Conservation (phyloP, 1,140 invertebrate genomes). For the Drosophila guanche region DNA sequence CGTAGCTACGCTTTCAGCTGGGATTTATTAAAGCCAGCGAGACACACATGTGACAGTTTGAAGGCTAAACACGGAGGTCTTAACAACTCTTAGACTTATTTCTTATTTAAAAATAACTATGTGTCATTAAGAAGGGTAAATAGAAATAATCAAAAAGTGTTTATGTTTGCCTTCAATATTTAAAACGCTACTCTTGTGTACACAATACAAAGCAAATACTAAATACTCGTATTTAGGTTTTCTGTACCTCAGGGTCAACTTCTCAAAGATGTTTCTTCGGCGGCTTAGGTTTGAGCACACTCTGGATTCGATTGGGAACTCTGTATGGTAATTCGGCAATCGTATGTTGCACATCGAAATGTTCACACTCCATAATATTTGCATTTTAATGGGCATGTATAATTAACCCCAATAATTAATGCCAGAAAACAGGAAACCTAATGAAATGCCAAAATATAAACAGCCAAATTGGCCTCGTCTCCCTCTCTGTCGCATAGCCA, state of each 20-base stretch:
- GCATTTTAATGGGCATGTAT: slow-evolving; percentile 66
- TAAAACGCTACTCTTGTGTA: no score
- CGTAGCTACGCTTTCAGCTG: slow-evolving; percentile 24
- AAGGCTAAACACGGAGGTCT: neutral
- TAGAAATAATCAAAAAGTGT: no score
- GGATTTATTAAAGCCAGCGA: slow-evolving; percentile 32
- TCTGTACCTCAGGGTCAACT: no score
- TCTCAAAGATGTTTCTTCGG: no score
- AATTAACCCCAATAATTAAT: slow-evolving; percentile 63
- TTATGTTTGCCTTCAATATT: no score
- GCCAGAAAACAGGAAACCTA: slow-evolving; percentile 44
- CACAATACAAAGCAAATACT: no score
- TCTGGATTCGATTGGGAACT: slow-evolving; percentile 23
- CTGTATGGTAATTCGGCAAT: slow-evolving; percentile 32
- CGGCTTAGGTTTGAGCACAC: neutral
- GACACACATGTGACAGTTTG: slow-evolving; percentile 15
- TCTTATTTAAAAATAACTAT: no score
- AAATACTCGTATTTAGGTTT: no score
- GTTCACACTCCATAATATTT: slow-evolving; percentile 76
- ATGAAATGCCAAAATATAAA: slow-evolving; percentile 43
- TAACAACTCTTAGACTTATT: no score
- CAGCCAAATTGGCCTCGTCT: slow-evolving; percentile 10
- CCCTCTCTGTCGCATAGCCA: slow-evolving; percentile 4
- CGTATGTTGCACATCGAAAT: slow-evolving; percentile 63
- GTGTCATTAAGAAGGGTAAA: no score